Evolutionary conservation across 2,113 vertebrate species (phyloP).

Genomic region (Bagarius yarrelli): DNA sequence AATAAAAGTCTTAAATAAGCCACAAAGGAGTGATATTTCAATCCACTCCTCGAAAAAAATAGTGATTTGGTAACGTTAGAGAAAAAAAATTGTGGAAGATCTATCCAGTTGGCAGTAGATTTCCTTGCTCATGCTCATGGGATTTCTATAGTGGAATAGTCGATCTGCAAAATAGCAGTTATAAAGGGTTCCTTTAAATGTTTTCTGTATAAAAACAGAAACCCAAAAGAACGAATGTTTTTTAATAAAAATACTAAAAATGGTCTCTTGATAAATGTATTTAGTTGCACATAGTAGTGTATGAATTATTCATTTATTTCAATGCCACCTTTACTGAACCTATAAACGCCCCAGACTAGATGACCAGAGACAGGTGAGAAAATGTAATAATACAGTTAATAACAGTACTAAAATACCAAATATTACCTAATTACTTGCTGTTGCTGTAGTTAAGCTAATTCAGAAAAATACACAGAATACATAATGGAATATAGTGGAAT

Average conservation of each 20-base stretch:
- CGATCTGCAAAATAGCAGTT: slow-evolving; percentile 26
- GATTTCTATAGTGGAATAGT: slow-evolving; percentile 34
- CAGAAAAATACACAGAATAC: too few relatives aligned
- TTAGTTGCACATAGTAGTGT: not conserved
- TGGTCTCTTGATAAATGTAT: not conserved
- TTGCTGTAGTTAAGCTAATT: too few relatives aligned
- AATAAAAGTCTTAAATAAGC: not conserved
- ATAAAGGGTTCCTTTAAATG: too few relatives aligned
- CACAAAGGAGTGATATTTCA: slow-evolving; percentile 1
- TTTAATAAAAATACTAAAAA: not conserved
- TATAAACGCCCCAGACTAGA: too few relatives aligned
- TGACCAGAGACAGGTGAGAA: too few relatives aligned
- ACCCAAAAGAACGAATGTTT: not conserved
- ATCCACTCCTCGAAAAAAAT: not conserved
- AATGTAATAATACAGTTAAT: too few relatives aligned
- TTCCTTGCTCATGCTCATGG: slow-evolving; percentile 5
- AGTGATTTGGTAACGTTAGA: slow-evolving; percentile 1
- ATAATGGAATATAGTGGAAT: not conserved
- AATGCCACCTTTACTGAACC: too few relatives aligned
- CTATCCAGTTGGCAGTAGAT: slow-evolving; percentile 38
- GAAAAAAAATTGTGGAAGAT: not conserved
- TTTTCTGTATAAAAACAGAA: not conserved
- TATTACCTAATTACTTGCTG: too few relatives aligned
- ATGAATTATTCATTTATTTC: too few relatives aligned
- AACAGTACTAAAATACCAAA: too few relatives aligned